Evolutionary conservation across 2,113 vertebrate species (phyloP).

Genomic region (Entelurus aequoreus): DNA sequence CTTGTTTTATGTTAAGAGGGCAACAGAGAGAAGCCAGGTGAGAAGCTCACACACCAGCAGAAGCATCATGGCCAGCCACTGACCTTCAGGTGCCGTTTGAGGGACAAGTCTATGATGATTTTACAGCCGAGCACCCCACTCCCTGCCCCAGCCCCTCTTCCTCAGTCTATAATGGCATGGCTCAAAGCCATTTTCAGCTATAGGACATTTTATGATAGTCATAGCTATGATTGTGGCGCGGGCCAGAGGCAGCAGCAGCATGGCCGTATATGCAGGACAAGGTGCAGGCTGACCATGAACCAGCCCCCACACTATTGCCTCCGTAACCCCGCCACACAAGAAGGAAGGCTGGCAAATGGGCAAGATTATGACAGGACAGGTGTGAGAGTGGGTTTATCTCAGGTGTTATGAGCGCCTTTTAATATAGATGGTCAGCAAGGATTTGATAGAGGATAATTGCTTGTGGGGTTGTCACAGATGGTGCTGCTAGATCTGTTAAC

Average conservation of each 20-base stretch:
- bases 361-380: conserved; percentile 44
- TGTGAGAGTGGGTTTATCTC: conserved; percentile 54
- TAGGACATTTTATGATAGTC: conserved; percentile 60
- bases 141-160: conserved; percentile 7
- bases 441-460: conserved; percentile 69
- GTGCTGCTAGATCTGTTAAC: conserved; percentile 65
- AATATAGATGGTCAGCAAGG: conserved; percentile 58
- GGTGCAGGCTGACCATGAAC: conserved; percentile 56
- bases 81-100: conserved; percentile 64
- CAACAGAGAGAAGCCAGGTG: neutral
- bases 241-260: conserved; percentile 33
- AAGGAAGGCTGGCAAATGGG: conserved; percentile 22
- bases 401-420: conserved; percentile 64
- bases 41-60: conserved; percentile 26
- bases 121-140: conserved; percentile 46
- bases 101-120: conserved; percentile 48
- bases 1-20: neutral
- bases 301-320: conserved; percentile 28
- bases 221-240: conserved; percentile 44
- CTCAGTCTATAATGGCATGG: conserved; percentile 52
- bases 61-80: conserved; percentile 17
- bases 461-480: conserved; percentile 68
- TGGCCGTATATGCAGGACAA: conserved; percentile 25
- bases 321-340: neutral
- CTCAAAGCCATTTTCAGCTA: conserved; percentile 56